Percentiles rank a stretch among this genome's conserved stretches.
Conservation (phyloP, 2,113 vertebrate species). For the Promerops cafer region DNA sequence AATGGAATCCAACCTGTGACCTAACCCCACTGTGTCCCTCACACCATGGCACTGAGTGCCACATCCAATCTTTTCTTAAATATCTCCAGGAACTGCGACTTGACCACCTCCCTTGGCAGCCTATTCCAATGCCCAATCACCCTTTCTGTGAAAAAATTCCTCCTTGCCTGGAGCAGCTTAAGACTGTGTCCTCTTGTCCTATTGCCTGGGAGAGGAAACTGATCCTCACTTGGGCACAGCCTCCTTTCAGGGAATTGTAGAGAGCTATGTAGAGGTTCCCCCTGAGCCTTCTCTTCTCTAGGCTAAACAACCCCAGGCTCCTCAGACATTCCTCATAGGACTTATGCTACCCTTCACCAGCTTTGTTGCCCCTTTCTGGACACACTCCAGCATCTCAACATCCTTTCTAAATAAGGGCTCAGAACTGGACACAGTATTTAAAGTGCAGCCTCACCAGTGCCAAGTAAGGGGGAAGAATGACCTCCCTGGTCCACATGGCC, state of each 20-base stretch:
- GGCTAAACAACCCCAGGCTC: not conserved
- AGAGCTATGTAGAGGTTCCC: rapidly evolving
- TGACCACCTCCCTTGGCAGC: not conserved
- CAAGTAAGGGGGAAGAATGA: not conserved
- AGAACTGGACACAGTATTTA: not conserved
- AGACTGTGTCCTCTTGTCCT: not conserved
- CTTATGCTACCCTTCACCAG: not conserved
- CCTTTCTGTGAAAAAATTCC: not conserved
- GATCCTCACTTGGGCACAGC: not conserved
- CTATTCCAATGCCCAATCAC: not conserved
- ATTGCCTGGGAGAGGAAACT: not conserved
- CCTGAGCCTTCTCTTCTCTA: not conserved
- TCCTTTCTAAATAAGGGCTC: not conserved
- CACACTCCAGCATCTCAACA: not conserved
- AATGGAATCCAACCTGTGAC: not conserved
- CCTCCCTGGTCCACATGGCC: not conserved
- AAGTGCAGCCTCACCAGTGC: not conserved
- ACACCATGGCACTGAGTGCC: not conserved
- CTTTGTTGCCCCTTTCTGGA: not conserved
- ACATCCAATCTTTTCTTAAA: not conserved
- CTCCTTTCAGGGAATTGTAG: not conserved
- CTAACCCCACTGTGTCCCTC: not conserved
- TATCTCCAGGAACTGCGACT: no score
- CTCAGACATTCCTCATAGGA: not conserved
- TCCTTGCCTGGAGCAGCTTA: not conserved